A percentile compares a stretch with the other conserved stretches of the same genome.
These are phyloP conservation scores for Dicerorhinus sumatrensis DNA, from an alignment of 2,113 vertebrate genomes.

Conservation along the genomic window DNA sequence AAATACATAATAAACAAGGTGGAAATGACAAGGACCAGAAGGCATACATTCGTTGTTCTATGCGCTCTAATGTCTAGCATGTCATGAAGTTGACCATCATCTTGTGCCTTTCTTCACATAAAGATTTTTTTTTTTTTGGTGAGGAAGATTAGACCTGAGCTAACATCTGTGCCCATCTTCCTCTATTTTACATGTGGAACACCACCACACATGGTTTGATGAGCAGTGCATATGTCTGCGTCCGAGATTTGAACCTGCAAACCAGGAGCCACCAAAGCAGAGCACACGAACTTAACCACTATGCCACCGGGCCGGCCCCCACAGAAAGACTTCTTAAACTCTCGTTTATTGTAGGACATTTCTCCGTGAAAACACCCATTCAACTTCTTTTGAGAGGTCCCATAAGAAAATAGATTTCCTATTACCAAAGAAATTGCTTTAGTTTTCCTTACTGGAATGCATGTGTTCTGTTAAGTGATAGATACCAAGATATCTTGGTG, in stretches of 20 bases:
- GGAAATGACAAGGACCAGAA: neutral
- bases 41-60: neutral
- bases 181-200: too few relatives aligned
- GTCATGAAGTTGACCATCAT: neutral
- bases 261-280: too few relatives aligned
- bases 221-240: too few relatives aligned
- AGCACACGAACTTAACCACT: too few relatives aligned
- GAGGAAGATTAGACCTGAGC: too few relatives aligned
- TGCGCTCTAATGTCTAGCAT: rapidly evolving
- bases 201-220: too few relatives aligned
- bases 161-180: too few relatives aligned
- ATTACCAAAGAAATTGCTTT: slow-evolving; percentile 61
- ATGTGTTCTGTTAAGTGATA: slow-evolving; percentile 52
- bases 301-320: too few relatives aligned
- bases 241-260: too few relatives aligned
- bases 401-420: slow-evolving; percentile 59
- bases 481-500: slow-evolving; percentile 66
- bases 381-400: slow-evolving; percentile 33
- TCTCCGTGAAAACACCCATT: slow-evolving; percentile 18
- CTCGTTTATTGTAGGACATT: neutral
- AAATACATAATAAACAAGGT: neutral
- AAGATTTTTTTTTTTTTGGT: neutral
- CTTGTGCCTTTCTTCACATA: neutral
- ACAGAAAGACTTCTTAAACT: neutral
- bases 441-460: slow-evolving; percentile 43